These are phyloP conservation scores for Condylura cristata DNA, from an alignment of 2,113 vertebrate species.

Conservation along the genomic window DNA sequence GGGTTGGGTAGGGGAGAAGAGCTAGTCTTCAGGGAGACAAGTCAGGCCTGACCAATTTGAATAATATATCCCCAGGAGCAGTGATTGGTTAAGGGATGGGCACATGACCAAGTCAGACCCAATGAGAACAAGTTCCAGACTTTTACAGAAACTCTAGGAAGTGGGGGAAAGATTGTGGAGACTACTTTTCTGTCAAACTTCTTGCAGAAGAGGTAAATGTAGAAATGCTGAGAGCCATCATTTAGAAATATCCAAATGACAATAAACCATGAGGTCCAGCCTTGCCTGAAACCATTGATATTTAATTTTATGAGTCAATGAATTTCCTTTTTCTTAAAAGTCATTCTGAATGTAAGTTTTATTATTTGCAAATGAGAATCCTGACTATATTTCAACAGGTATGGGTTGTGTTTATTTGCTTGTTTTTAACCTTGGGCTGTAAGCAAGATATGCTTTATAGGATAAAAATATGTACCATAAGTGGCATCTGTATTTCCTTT, in stretches of 20 bases:
- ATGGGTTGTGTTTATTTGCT: background rate
- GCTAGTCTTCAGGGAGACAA: background rate
- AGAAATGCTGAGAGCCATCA: background rate
- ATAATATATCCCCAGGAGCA: background rate
- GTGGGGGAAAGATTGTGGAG: background rate
- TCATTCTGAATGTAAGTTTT: background rate
- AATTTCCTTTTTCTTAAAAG: background rate
- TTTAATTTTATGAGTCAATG: background rate
- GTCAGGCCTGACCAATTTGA: background rate
- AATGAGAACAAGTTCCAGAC: background rate
- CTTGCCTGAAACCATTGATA: background rate
- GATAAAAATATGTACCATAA: background rate
- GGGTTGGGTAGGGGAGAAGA: fast-evolving
- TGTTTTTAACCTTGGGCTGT: background rate
- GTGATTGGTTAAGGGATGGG: background rate
- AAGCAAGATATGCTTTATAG: background rate
- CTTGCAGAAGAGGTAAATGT: background rate
- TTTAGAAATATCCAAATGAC: background rate
- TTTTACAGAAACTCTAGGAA: background rate
- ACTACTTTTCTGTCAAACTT: background rate
- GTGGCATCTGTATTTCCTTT: background rate
- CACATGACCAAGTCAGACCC: background rate
- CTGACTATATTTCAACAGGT: background rate
- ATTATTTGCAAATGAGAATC: slow-evolving; percentile 37
- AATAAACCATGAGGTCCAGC: background rate